Base-by-base conservation (phyloP, 2,113 vertebrate species). In the Corythornis cristatus region DNA sequence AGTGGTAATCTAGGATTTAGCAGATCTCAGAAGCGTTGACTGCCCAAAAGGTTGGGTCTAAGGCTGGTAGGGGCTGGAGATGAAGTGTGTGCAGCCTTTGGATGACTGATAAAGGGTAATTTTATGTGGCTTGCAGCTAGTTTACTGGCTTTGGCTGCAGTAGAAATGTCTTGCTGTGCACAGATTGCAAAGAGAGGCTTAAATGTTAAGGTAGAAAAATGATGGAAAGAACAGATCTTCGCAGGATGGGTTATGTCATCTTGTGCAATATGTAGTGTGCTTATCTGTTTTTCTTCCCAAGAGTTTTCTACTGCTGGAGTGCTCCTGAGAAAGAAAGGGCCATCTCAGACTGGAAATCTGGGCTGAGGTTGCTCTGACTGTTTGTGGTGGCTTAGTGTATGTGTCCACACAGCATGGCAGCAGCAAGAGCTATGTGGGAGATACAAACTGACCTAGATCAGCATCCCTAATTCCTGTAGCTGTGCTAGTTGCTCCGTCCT, bases 381-480 rank as follows among this genome's bases (percentile, higher is more conserved):
- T 33, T 83, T 74, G 48, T 35, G 40, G 40, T 42, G 75, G 33
- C 79, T 91, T 23, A 51, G n/a, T 21, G 62, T 3, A 0, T 83
- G 75, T 77, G 83, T 78, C 66, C 89, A 84, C 78, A 60, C 10
- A 37, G 61, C 0, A 1, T 45, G 78, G 89, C 45, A 65, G 78
- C 71, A 61, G 66, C 42, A 15, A 62, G 85, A 91, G 75, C 80
- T 40, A 20, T 31, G 74, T 82, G 78, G 83, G 70, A 90, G 50
- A 88, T 43, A 58, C 58, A 53, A 37, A 80, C 86, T 71, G 84
- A 90, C 95, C 91, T 46, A 87, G 58, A 87, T 85, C 46, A 43
- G 74, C 87, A 71, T 56, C 78, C 64, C 71, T 31, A 68, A 75
- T 18, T 89, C 90, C 93, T 73, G 79, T 56, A 87, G 67, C 76